A percentile compares a stretch with the other conserved stretches of the same genome.
Evolutionary conservation across 2,888 invertebrate genomes (phyloP).

Genomic region (Podotricha telesiphe): DNA sequence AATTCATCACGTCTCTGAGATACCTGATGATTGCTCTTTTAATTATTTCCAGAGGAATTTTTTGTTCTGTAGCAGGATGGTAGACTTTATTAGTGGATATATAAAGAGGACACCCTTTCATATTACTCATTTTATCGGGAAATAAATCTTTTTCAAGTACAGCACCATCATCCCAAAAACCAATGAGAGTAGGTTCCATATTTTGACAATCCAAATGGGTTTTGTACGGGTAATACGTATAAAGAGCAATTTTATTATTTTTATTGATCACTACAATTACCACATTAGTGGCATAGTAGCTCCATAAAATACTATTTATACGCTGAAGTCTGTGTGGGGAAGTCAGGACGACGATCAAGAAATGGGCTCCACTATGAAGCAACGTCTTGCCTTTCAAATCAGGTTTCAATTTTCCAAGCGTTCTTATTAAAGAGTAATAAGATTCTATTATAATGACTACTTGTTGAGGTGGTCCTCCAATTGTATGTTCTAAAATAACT

Average conservation of each 20-base stretch:
- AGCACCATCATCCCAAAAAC: slow-evolving; percentile 51
- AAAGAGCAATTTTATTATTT: slow-evolving; percentile 52
- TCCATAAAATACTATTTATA: slow-evolving; percentile 62
- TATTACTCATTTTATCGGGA: slow-evolving; percentile 64
- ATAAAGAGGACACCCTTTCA: slow-evolving; percentile 66
- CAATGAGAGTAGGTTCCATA: slow-evolving; percentile 56
- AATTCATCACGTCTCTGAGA: slow-evolving; percentile 64
- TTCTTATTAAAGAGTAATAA: slow-evolving; percentile 58
- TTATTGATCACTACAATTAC: slow-evolving; percentile 54
- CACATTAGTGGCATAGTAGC: slow-evolving; percentile 58
- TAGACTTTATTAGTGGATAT: slow-evolving; percentile 68
- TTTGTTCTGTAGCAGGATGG: slow-evolving; percentile 57
- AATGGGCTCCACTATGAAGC: slow-evolving; percentile 58
- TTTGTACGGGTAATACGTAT: slow-evolving; percentile 64
- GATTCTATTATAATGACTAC: slow-evolving; percentile 61
- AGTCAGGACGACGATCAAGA: slow-evolving; percentile 58
- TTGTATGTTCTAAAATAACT: slow-evolving; percentile 57
- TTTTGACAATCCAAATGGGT: slow-evolving; percentile 62
- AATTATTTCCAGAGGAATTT: slow-evolving; percentile 62
- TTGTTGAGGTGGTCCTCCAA: slow-evolving; percentile 55
- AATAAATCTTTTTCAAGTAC: slow-evolving; percentile 50
- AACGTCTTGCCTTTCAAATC: slow-evolving; percentile 63
- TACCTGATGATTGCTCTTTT: slow-evolving; percentile 59
- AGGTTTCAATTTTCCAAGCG: slow-evolving; percentile 56
- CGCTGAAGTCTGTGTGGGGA: slow-evolving; percentile 54